Conservation (phyloP, 2,113 vertebrate species). For the Numenius arquata region DNA sequence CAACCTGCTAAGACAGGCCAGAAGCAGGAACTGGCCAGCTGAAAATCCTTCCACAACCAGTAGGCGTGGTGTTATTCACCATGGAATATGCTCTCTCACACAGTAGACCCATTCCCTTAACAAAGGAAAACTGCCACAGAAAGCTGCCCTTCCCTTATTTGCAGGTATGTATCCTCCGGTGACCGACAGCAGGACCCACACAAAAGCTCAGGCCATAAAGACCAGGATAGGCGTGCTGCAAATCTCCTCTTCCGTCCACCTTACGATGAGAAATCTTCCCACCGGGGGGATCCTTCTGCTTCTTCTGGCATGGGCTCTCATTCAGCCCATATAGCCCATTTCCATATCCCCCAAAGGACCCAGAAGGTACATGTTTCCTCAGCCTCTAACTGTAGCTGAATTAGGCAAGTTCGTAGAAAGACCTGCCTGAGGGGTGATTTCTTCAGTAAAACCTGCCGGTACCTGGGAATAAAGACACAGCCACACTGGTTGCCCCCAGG, state of each 20-base stretch:
- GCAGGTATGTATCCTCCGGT: too few species aligned
- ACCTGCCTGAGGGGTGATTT: not conserved
- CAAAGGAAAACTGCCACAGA: not conserved
- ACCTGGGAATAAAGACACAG: not conserved
- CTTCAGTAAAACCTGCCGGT: not conserved
- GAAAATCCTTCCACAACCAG: not conserved
- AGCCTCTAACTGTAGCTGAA: not conserved
- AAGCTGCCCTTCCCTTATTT: not conserved
- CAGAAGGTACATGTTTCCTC: not conserved
- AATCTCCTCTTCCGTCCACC: not conserved
- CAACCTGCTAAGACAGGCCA: not conserved
- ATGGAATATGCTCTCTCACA: fast-evolving
- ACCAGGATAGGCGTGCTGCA: not conserved
- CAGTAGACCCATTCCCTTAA: not conserved
- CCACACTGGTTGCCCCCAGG: too few species aligned
- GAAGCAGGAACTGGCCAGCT: not conserved
- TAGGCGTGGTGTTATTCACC: not conserved
- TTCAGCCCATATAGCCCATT: not conserved
- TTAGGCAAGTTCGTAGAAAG: not conserved
- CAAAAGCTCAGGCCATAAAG: not conserved
- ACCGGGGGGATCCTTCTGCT: not conserved
- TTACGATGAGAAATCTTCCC: not conserved
- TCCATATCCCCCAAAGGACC: not conserved
- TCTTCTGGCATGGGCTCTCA: not conserved
- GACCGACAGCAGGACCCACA: not conserved